These are phyloP conservation scores for Neopelma chrysocephalum DNA, from an alignment of 2,797 vertebrate species.

Conservation along the genomic window DNA sequence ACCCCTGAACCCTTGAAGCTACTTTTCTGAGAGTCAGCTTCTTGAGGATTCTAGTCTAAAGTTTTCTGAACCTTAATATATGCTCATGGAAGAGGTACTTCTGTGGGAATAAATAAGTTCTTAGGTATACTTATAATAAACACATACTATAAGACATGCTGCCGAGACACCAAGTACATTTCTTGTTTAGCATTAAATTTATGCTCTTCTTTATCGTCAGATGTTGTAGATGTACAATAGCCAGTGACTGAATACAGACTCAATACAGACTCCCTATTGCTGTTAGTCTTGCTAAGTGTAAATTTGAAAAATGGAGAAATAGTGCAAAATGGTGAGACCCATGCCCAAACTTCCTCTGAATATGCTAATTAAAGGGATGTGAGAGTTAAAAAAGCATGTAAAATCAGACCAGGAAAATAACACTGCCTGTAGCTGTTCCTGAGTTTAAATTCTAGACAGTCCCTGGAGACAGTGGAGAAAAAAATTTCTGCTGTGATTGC, in stretches of 20 bases:
- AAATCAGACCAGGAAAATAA: slow-evolving; percentile 19
- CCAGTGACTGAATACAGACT: background rate
- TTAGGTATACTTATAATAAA: background rate
- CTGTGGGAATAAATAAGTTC: background rate
- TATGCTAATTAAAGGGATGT: slow-evolving; percentile 1
- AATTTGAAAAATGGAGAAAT: background rate
- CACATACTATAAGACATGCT: background rate
- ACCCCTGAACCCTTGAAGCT: background rate
- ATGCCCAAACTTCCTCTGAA: background rate
- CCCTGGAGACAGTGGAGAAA: background rate
- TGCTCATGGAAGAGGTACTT: background rate
- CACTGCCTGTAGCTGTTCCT: background rate
- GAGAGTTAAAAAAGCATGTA: background rate
- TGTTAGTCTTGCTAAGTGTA: background rate
- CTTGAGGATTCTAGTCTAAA: background rate
- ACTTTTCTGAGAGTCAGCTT: background rate
- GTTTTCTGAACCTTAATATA: background rate
- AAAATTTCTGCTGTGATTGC: background rate
- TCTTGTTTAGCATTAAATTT: background rate
- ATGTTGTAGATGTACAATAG: background rate
- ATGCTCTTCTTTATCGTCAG: background rate
- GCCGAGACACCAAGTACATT: background rate
- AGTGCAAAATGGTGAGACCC: background rate
- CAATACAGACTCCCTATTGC: background rate
- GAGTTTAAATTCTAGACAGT: background rate